Conservation (phyloP, 2,888 invertebrate genomes). For the Drosophila meridionalis region DNA sequence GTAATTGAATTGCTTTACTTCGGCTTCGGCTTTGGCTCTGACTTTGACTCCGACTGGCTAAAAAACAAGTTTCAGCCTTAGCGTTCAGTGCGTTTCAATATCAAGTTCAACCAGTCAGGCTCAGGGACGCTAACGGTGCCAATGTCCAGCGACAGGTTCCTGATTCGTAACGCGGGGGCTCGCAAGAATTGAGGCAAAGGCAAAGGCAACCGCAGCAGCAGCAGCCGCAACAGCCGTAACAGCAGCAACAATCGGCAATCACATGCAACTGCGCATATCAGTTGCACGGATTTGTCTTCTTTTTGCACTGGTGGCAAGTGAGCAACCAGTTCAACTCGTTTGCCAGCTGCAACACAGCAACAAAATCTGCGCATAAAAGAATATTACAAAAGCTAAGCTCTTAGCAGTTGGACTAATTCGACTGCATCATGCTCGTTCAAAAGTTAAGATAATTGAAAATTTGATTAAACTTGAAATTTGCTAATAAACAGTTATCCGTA, state of each 20-base stretch:
- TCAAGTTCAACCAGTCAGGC: constrained; percentile 82
- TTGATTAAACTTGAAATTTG: background rate
- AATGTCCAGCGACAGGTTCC: constrained; percentile 62
- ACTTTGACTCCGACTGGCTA: constrained; percentile 24
- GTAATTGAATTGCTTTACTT: constrained; percentile 16
- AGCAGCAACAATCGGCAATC: constrained; percentile 24
- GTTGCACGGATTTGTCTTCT: constrained; percentile 63
- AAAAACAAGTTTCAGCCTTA: constrained; percentile 22
- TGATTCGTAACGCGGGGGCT: constrained; percentile 43
- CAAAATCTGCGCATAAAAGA: constrained; percentile 13
- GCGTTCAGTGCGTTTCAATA: constrained; percentile 73
- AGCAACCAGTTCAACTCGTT: constrained; percentile 76
- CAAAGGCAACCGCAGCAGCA: constrained; percentile 3
- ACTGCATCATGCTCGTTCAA: background rate
- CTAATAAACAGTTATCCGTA: no score
- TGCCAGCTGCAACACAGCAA: constrained; percentile 60
- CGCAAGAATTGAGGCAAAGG: constrained; percentile 13
- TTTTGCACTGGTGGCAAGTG: constrained; percentile 56
- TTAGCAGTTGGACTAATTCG: no score
- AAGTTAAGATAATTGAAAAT: no score
- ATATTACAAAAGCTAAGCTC: constrained; percentile 3
- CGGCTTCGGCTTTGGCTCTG: constrained; percentile 28
- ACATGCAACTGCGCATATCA: constrained; percentile 49
- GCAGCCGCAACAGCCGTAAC: constrained; percentile 5
- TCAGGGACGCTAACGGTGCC: constrained; percentile 66